phyloP scores from a whole-genome alignment of 2,888 invertebrate genomes.

The Heteromurus nitidus region DNA sequence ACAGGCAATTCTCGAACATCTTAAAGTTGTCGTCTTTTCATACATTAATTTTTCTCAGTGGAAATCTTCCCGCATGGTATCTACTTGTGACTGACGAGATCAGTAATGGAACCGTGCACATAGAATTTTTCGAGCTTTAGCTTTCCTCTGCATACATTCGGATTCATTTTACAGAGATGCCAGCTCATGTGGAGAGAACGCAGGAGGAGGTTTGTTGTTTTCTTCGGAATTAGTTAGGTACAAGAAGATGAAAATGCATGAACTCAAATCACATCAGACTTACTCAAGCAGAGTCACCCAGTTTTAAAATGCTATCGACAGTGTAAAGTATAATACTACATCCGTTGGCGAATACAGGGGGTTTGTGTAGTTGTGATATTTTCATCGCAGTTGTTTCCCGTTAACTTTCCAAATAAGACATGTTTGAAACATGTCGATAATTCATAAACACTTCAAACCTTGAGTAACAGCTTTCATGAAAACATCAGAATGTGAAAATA shows the following conservation, averaged over 20 bases:
- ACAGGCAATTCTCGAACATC: too few species aligned
- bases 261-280: neutral
- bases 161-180: neutral
- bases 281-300: slow-evolving; percentile 10
- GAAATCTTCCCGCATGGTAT: slow-evolving; percentile 5
- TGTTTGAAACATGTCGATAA: slow-evolving; percentile 1
- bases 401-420: neutral
- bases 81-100: slow-evolving; percentile 41
- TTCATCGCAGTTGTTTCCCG: slow-evolving; percentile 1
- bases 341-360: too few species aligned
- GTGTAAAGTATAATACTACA: neutral
- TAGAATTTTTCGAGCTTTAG: neutral
- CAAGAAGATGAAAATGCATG: neutral
- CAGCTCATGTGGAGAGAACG: neutral
- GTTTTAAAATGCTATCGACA: neutral
- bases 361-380: too few species aligned
- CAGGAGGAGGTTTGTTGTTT: slow-evolving; percentile 20
- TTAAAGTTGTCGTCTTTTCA: slow-evolving; percentile 10
- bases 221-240: neutral
- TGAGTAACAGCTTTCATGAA: neutral
- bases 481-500: neutral
- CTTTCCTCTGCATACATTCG: neutral
- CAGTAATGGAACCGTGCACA: slow-evolving; percentile 28
- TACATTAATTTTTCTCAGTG: slow-evolving; percentile 19
- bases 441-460: neutral